A percentile compares a stretch with the other conserved stretches of the same genome.
Conservation (phyloP, 2,888 invertebrate genomes). For the Drepanosiphum platanoidis region DNA sequence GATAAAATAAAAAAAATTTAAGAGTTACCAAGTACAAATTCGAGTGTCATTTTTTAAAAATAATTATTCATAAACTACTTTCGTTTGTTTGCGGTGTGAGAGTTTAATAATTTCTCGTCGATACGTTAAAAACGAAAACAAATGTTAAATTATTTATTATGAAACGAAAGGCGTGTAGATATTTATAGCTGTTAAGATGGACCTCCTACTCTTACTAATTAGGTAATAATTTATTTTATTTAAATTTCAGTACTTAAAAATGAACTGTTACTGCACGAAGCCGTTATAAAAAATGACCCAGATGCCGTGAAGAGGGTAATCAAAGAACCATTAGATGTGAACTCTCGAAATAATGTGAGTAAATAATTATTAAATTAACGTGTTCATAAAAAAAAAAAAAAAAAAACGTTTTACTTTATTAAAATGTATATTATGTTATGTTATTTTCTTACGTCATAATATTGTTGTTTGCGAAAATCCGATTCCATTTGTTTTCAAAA, state of each 20-base stretch:
- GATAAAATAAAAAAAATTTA: too few species aligned
- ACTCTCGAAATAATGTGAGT: constrained; percentile 79
- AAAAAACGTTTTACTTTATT: neutral
- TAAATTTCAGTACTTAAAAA: constrained; percentile 71
- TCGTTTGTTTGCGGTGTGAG: neutral
- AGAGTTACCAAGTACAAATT: too few species aligned
- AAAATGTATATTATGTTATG: too few species aligned
- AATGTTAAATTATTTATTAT: neutral
- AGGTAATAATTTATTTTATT: constrained; percentile 11
- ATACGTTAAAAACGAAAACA: neutral
- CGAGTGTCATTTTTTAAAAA: too few species aligned
- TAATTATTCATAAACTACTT: too few species aligned
- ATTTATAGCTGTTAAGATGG: neutral
- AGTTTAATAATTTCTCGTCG: too few species aligned
- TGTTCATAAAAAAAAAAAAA: neutral
- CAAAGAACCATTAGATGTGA: constrained; percentile 75
- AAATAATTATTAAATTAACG: constrained; percentile 2
- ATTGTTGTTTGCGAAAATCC: too few species aligned
- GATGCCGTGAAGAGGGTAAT: constrained; percentile 75
- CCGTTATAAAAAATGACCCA: constrained; percentile 79
- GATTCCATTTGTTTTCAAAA: neutral
- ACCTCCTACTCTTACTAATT: too few species aligned
- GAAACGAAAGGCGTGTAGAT: neutral
- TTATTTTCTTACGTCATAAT: too few species aligned
- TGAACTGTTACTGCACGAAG: constrained; percentile 77